Percentiles rank a stretch among this genome's conserved stretches.
These are phyloP conservation scores for Crotalus tigris DNA, from an alignment of 2,113 vertebrate genomes.

Conservation along the genomic window DNA sequence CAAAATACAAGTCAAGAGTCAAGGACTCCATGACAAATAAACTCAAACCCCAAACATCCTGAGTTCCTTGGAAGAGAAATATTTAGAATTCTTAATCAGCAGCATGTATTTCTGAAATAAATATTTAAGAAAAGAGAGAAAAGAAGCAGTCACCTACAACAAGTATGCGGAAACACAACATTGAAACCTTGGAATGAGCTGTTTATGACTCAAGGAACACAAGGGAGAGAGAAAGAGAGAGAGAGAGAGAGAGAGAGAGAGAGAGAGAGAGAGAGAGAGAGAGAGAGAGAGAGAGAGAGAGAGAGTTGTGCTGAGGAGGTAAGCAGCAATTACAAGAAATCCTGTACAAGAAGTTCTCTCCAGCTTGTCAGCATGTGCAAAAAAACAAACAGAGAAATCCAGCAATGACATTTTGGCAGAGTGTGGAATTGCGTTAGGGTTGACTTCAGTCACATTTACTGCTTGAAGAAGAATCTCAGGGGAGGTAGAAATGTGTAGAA, in stretches of 20 bases:
- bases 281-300: not conserved
- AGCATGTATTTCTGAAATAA: conserved; percentile 15
- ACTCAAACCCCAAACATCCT: conserved; percentile 8
- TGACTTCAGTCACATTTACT: not conserved
- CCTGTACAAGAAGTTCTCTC: conserved; percentile 7
- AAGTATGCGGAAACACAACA: not conserved
- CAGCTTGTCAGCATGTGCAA: not conserved
- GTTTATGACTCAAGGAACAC: not conserved
- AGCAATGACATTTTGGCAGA: not conserved
- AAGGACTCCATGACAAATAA: not conserved
- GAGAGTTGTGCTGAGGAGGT: not conserved
- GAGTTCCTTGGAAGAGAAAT: not conserved
- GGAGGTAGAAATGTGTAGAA: conserved; percentile 14
- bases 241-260: too few species aligned
- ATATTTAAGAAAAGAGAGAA: not conserved
- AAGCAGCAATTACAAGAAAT: conserved; percentile 1
- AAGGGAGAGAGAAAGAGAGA: not conserved
- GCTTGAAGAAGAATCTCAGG: conserved; percentile 2
- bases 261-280: not conserved
- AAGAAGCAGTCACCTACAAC: not conserved
- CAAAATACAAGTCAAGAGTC: conserved; percentile 2
- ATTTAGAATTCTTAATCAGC: conserved; percentile 25
- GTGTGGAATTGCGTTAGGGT: not conserved
- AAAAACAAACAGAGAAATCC: conserved; percentile 1
- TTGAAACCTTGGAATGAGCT: not conserved